Percentiles rank a stretch among this genome's conserved stretches.
These are phyloP conservation scores for Halichondria panicea DNA, from an alignment of 37 sponge, comb jelly and placozoan genomes.

Conservation along the genomic window DNA sequence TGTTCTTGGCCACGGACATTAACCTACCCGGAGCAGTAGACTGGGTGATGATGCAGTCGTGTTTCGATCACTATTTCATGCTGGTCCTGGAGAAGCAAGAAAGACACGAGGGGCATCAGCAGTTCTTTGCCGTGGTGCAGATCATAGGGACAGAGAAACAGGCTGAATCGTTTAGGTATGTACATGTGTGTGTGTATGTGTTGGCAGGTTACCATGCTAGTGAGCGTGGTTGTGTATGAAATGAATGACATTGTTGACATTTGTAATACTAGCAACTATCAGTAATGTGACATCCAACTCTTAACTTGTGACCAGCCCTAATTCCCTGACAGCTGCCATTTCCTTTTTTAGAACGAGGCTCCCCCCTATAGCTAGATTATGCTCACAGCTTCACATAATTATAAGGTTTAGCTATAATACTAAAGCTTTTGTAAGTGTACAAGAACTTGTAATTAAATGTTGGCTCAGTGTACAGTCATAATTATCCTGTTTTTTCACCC, in stretches of 20 bases:
- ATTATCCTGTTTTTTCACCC: not conserved
- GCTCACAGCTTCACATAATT: not conserved
- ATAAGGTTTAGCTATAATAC: not conserved
- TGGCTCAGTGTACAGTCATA: not conserved
- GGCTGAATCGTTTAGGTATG: conserved; percentile 82
- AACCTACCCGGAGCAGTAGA: conserved; percentile 93
- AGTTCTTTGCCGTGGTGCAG: conserved; percentile 97
- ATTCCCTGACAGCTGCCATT: too few relatives aligned
- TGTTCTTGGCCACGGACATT: conserved; percentile 97
- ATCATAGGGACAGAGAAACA: conserved; percentile 89
- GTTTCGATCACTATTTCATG: conserved; percentile 91
- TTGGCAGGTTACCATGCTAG: not conserved
- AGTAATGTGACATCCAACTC: too few relatives aligned
- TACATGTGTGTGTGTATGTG: conserved; percentile 20
- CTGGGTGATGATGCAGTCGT: conserved; percentile 99
- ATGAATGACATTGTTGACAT: not conserved
- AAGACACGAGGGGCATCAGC: conserved; percentile 83
- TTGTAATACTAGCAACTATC: too few relatives aligned
- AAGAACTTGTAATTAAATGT: not conserved
- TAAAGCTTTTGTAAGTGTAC: not conserved
- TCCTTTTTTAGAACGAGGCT: too few relatives aligned
- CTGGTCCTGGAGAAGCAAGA: conserved; percentile 98
- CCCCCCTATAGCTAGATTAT: not conserved
- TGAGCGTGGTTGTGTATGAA: conserved; percentile 11
- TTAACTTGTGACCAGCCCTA: too few relatives aligned